A percentile compares a stretch with the other conserved stretches of the same genome.
These are phyloP conservation scores for Recurvirostra avosetta DNA, from an alignment of 2,113 vertebrate genomes.

Conservation along the genomic window DNA sequence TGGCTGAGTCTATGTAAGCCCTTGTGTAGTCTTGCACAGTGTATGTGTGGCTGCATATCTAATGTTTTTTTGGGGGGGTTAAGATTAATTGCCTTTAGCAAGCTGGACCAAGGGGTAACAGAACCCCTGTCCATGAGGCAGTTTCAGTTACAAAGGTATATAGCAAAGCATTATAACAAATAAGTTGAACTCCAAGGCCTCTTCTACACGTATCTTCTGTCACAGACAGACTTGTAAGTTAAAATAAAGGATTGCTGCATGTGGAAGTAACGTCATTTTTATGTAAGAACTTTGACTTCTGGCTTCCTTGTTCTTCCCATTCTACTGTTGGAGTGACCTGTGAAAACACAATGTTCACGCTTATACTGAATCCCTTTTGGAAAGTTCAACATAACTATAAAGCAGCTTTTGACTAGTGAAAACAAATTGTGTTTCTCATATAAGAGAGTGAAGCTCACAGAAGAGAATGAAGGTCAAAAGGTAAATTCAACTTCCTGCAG, in stretches of 20 bases:
- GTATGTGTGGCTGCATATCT: neutral
- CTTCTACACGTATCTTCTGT: neutral
- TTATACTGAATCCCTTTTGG: neutral
- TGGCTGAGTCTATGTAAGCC: neutral
- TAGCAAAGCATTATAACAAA: neutral
- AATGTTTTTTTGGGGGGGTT: neutral
- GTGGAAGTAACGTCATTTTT: neutral
- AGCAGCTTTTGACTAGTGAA: slow-evolving; percentile 1
- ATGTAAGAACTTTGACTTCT: neutral
- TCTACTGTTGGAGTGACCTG: neutral
- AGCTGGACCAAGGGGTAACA: neutral
- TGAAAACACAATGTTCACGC: neutral
- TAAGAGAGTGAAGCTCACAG: neutral
- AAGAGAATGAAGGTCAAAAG: slow-evolving; percentile 21
- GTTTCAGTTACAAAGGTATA: neutral
- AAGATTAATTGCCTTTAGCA: neutral
- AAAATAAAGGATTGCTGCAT: neutral
- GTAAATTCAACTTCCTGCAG: slow-evolving; percentile 23
- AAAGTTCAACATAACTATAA: neutral
- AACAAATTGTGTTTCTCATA: neutral
- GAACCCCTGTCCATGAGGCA: neutral
- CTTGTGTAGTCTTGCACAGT: neutral
- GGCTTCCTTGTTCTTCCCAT: neutral
- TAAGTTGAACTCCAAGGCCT: neutral
- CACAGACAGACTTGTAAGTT: neutral